Evolutionary conservation across 2,113 vertebrate genomes (phyloP).

Genomic region (Syngnathus scovelli): DNA sequence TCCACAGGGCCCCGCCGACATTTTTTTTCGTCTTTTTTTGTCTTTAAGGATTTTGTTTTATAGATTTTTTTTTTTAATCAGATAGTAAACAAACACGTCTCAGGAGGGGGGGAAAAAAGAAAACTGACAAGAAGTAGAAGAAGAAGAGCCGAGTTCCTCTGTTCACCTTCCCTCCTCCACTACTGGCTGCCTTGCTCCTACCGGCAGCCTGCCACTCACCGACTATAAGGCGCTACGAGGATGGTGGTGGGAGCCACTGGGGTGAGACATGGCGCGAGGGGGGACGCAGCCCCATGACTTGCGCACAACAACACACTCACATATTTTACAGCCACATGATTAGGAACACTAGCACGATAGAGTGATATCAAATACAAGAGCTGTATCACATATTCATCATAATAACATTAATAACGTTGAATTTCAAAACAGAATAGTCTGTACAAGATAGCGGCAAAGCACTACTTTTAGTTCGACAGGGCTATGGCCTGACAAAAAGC

Average conservation of each 20-base stretch:
- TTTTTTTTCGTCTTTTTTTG: slow-evolving; percentile 81
- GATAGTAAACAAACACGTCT: slow-evolving; percentile 95
- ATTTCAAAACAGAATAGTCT: background rate
- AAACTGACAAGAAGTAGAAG: slow-evolving; percentile 73
- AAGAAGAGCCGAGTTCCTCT: slow-evolving; percentile 76
- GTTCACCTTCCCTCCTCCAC: slow-evolving; percentile 94
- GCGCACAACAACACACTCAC: slow-evolving; percentile 34
- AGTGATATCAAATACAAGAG: background rate
- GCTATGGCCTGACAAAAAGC: background rate
- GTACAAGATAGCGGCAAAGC: background rate
- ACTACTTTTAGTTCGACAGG: background rate
- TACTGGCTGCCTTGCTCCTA: slow-evolving; percentile 84
- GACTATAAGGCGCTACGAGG: slow-evolving; percentile 81
- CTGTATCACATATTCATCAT: background rate
- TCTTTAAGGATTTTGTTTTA: slow-evolving; percentile 86
- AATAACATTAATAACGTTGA: background rate
- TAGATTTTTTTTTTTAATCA: slow-evolving; percentile 75
- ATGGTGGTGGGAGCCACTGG: slow-evolving; percentile 69
- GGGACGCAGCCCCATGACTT: slow-evolving; percentile 69
- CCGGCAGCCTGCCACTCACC: slow-evolving; percentile 76
- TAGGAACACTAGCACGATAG: background rate
- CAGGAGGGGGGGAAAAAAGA: slow-evolving; percentile 78
- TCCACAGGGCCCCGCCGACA: slow-evolving; percentile 84
- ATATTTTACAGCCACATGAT: background rate
- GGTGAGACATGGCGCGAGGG: slow-evolving; percentile 64